Evolutionary conservation across 2,888 invertebrate species (phyloP).

Genomic region (Branchipolynoe longqiensis): DNA sequence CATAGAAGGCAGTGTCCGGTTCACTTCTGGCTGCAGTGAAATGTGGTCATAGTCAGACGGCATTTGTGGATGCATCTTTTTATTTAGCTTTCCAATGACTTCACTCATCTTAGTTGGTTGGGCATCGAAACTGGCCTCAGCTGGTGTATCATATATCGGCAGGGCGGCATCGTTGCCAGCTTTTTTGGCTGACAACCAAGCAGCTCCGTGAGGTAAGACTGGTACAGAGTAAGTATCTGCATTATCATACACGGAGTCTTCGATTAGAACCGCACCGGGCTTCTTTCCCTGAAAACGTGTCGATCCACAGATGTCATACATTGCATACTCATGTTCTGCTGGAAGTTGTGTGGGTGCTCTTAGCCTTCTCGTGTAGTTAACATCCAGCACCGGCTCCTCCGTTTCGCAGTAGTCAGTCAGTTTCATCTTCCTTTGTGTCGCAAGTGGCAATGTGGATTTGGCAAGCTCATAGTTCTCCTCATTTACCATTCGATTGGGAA

Average conservation of each 20-base stretch:
- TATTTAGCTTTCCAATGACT: constrained; percentile 21
- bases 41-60: constrained; percentile 6
- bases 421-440: background rate
- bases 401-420: background rate
- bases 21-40: background rate
- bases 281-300: background rate
- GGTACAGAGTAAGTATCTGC: background rate
- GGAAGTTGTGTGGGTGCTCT: too few species aligned
- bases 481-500: background rate
- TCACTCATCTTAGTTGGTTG: constrained; percentile 20
- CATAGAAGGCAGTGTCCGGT: too few species aligned
- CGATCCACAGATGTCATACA: constrained; percentile 5
- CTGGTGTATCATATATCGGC: constrained; percentile 30
- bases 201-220: background rate
- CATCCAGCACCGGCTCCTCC: constrained; percentile 16
- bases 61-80: background rate
- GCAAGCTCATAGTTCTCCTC: constrained; percentile 40
- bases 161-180: background rate
- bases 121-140: constrained; percentile 15
- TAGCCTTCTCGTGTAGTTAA: too few species aligned
- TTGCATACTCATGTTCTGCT: background rate
- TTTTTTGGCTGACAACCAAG: too few species aligned
- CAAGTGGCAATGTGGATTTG: constrained; percentile 15
- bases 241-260: background rate
- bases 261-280: background rate